These are phyloP conservation scores for Eulithis testata DNA, from an alignment of 2,888 invertebrate genomes.

Conservation along the genomic window DNA sequence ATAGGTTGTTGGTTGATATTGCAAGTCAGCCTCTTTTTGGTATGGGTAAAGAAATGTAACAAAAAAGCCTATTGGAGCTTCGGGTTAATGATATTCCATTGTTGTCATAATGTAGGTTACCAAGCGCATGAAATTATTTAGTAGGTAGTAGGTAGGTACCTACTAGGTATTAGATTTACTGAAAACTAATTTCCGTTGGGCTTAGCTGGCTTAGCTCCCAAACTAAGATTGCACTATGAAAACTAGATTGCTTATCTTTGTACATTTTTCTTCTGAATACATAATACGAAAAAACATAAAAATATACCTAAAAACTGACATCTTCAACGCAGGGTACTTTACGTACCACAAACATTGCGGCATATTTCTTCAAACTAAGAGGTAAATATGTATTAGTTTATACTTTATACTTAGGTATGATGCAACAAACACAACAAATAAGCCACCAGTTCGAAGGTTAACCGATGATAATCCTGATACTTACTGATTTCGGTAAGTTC, in stretches of 20 bases:
- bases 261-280: no score
- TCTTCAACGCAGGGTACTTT: no score
- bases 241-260: no score
- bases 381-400: no score
- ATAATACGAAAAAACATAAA: no score
- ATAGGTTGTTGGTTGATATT: conserved; percentile 39
- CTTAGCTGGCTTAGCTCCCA: no score
- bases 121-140: conserved; percentile 42
- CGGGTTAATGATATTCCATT: conserved; percentile 47
- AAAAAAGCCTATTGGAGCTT: conserved; percentile 45
- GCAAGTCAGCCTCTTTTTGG: conserved; percentile 53
- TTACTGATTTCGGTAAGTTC: conserved; percentile 27
- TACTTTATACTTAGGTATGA: conserved; percentile 20
- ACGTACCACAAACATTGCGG: no score
- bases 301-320: no score
- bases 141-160: neutral
- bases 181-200: no score
- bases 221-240: no score
- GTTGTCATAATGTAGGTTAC: conserved; percentile 55
- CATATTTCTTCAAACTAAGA: no score
- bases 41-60: conserved; percentile 32
- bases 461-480: conserved; percentile 34
- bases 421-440: conserved; percentile 28
- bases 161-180: no score
- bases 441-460: conserved; percentile 38